Evolutionary conservation across 2,888 invertebrate genomes (phyloP), one percentile per base, ranked within the genome.

Genomic region (Spisula subtruncata): DNA sequence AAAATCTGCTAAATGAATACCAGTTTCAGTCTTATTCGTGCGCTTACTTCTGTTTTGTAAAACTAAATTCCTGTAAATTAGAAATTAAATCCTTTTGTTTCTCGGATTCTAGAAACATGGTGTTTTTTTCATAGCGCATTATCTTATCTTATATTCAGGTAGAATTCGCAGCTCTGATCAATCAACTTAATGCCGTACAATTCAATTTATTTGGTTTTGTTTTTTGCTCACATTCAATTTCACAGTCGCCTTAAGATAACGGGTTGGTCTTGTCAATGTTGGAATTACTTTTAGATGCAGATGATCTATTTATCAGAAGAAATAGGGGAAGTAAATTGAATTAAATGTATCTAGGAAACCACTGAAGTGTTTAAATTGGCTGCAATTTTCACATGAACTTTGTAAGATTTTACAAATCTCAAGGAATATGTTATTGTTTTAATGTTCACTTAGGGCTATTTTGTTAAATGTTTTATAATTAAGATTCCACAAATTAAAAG

Each of bases 241-340:
- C 75, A 75, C 32, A 75, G 75, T 75, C 75, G 75, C 75, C 75
- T 75, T 75, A 32, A 75, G 75, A 75, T 75, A 75, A 75, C 75
- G 32, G 41, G 29, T 75, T 32, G 35, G 35, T 32, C 29, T 35
- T 75, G 75, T 75, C 75, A 75, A 75, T 32, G 75, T 75, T 75
- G 29, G 75, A 75, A 75, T 75, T 75, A 75, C 29, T 75, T 75
- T 75, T 18, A 75, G 32, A 75, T 1, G 75, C 75, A 32, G 75
- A 75, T 75, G 32, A 75, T 75, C 29, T 75, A 32, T 75, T 75
- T 75, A 75, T 75, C 35, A 75, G 32, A 75, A 4, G 75, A 75
- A 75, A 35, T 75, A 0, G 35, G 2, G 18, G 32, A 35, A 35
- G 75, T 32, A 32, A 75, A 75, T 75, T 75, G 35, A 32, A 6